Evolutionary conservation across 1,140 invertebrate genomes (phyloP).

Genomic region (Kradibia gibbosae): DNA sequence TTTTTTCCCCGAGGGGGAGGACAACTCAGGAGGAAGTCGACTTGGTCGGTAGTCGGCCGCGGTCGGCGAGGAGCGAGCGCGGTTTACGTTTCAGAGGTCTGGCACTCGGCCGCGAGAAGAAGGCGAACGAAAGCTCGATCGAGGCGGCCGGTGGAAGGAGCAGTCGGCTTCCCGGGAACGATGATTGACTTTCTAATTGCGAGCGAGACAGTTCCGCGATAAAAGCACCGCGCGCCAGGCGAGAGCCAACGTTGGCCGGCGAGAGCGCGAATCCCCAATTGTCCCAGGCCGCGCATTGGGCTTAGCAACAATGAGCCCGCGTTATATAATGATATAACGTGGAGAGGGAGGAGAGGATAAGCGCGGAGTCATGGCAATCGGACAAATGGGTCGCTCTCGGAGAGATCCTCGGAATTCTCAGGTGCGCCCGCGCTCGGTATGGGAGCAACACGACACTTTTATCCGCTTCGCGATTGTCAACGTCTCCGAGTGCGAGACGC

Average conservation of each 20-base stretch:
- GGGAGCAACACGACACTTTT: constrained; percentile 36
- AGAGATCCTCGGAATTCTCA: constrained; percentile 41
- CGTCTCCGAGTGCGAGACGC: background rate
- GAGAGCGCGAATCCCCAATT: background rate
- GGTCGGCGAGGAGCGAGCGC: too few relatives aligned
- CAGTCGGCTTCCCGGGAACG: background rate
- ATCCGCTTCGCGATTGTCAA: constrained; percentile 10
- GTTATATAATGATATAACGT: constrained; percentile 22
- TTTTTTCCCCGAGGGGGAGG: too few relatives aligned
- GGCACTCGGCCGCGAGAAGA: too few relatives aligned
- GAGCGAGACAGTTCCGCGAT: background rate
- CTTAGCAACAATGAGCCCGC: background rate
- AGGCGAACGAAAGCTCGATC: too few relatives aligned
- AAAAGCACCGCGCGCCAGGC: too few relatives aligned
- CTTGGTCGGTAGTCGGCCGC: too few relatives aligned
- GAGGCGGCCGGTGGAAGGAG: too few relatives aligned
- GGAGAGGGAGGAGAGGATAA: constrained; percentile 35
- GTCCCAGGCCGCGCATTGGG: background rate
- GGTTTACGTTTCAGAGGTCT: too few relatives aligned
- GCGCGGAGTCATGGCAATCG: constrained; percentile 32
- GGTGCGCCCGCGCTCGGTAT: constrained; percentile 36
- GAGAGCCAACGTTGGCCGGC: too few relatives aligned
- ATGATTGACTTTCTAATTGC: background rate
- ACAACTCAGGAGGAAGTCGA: too few relatives aligned
- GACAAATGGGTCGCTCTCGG: constrained; percentile 29